These are phyloP conservation scores for Turritopsis dohrnii DNA, from an alignment of 30 jellyfish, hydroid and myxozoan species.

Conservation along the genomic window DNA sequence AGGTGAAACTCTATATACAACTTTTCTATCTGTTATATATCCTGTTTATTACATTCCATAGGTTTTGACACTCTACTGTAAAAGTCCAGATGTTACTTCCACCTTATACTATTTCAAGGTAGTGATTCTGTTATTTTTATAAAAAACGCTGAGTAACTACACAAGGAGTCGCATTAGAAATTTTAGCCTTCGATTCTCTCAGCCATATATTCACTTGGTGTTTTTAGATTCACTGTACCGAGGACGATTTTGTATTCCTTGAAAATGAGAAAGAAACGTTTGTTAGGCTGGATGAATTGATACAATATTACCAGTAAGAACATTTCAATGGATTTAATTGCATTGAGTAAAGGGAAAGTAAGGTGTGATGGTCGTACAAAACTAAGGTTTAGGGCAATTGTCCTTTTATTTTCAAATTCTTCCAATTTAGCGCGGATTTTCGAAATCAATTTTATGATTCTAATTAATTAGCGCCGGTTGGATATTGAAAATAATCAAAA, in stretches of 20 bases:
- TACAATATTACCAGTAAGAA: slow-evolving; percentile 40
- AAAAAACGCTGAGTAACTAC: too few species aligned
- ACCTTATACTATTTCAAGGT: slow-evolving; percentile 46
- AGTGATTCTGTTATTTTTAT: neutral
- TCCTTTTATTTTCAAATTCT: too few species aligned
- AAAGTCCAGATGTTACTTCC: slow-evolving; percentile 25
- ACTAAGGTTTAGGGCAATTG: too few species aligned
- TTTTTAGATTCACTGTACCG: slow-evolving; percentile 32
- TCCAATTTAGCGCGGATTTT: too few species aligned
- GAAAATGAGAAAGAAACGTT: slow-evolving; percentile 17
- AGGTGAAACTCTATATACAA: neutral
- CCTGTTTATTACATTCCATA: neutral
- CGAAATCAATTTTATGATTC: too few species aligned
- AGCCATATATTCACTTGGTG: neutral
- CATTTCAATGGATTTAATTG: neutral
- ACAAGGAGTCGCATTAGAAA: too few species aligned
- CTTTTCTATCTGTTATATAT: neutral
- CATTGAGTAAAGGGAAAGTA: too few species aligned
- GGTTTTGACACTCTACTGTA: slow-evolving; percentile 47
- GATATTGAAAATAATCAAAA: too few species aligned
- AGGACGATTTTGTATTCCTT: slow-evolving; percentile 18
- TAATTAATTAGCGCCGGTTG: too few species aligned
- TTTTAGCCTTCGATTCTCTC: too few species aligned
- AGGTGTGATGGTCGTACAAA: too few species aligned
- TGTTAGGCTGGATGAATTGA: slow-evolving; percentile 21